Base-by-base conservation (phyloP, 2,113 vertebrate species). In the Phainopepla nitens region DNA sequence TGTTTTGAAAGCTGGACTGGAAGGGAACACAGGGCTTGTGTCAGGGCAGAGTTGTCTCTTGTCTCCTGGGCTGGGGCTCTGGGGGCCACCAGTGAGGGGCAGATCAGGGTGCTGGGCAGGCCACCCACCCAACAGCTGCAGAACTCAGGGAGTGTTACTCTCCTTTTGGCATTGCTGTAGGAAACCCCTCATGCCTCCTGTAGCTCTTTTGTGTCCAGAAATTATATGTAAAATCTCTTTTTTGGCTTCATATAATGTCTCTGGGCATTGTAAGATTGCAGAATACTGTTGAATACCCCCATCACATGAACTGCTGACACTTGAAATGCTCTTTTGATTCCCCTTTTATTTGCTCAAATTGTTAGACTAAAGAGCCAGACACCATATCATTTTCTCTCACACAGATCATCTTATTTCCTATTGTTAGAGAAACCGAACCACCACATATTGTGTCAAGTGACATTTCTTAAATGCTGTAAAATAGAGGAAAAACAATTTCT, bases 251-350 rank as follows among this genome's bases (percentile, higher is more conserved):
- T 50, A 66, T 16, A 81, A 78, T 20, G 47, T 90, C 60, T 88
- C 15, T 28, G 73, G n/a, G 54, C 62, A 93, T 49, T 92, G 75
- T 73, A 31, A 70, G 70, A 72, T n/a, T 75, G 69, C 49, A 93
- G 85, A 93, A 88, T 83, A 73, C 13, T 60, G n/a, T 15, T 77
- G 75, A 90, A 91, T 62, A 70, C 21, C 77, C 42, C 31, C 62
- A 69, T 70, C 92, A 75, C n/a, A 50, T 41, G 53, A 93, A 65
- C 36, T 85, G 85, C 73, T 84, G 73, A 90, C 62, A 84, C 83
- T 70, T 91, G 27, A 71, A 95, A 87, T 75, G 62, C 91, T 93
- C 88, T 93, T 95, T 90, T 87, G 50, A 86, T 80, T 93, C 35
- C 39, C 21, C 54, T 81, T 88, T 65, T 83, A 80, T 89, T 81